Evolutionary conservation across 2,888 invertebrate species (phyloP), one percentile per base, ranked within the genome.

Genomic region (Myopa tessellatipennis): DNA sequence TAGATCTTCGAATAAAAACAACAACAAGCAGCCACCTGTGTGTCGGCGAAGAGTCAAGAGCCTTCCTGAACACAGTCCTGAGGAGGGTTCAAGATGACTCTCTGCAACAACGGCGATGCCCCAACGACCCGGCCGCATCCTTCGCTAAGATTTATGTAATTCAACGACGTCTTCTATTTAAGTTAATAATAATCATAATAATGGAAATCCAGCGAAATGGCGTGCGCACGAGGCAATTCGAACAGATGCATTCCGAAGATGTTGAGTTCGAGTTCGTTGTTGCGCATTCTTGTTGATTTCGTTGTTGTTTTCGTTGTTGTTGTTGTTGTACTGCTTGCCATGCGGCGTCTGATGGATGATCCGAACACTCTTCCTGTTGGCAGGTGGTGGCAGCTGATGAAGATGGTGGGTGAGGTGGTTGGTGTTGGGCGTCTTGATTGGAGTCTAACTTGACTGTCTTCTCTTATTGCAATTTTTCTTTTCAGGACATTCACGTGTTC

Each of bases 141-240:
- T 77, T 76, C 75, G 79, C 77, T 58, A 83, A 84, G 85, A 85
- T 85, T 86, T 86, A 85, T 85, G 85, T 83, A 83, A 83, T 81
- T 85, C 83, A 83, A 83, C 83, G 85, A 84, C 84, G 84, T 85
- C 85, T 85, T 85, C 85, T 85, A 85, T 85, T 85, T 85, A 86
- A 85, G 85, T 85, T 85, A 85, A 85, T 85, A 85, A 86, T 84
- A 85, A 86, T 85, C 86, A 85, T 84, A 85, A 86, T 85, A 85
- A 86, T 85, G 86, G 85, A 83, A 75, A 85, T 26, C 26, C 83
- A 85, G 85, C 82, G 83, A 85, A 85, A 85, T 84, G 85, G 84
- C 82, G 85, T 82, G 61, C 72, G 81, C 65, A 82, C 83, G 60
- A 80, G 79, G 72, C 72, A 74, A 58, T 45, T 58, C n/a, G 40